Conservation (phyloP, 2,888 invertebrate genomes). For the Hybos culiciformis region DNA sequence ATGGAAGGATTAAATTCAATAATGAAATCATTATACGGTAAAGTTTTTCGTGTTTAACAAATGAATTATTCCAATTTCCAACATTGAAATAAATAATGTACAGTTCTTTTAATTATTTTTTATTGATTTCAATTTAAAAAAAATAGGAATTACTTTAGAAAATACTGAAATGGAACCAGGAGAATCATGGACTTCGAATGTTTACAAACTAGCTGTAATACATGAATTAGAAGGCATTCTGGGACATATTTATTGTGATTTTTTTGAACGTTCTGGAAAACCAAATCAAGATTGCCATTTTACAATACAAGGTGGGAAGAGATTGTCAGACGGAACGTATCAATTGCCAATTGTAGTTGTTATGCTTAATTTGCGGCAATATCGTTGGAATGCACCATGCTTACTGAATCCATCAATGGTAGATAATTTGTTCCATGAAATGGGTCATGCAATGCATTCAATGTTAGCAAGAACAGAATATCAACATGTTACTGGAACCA, state of each 20-base stretch:
- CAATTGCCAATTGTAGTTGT: constrained; percentile 88
- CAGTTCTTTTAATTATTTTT: too few relatives aligned
- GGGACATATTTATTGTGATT: constrained; percentile 94
- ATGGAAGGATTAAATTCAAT: constrained; percentile 94
- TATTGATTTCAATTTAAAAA: too few relatives aligned
- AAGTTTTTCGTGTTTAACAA: too few relatives aligned
- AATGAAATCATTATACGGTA: constrained; percentile 69
- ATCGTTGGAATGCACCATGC: constrained; percentile 61
- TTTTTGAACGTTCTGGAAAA: constrained; percentile 83
- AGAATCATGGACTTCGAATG: constrained; percentile 78
- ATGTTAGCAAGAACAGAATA: constrained; percentile 91
- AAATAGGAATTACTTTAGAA: constrained; percentile 63
- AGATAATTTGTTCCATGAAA: constrained; percentile 96
- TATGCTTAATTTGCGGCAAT: constrained; percentile 73
- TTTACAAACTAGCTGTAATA: constrained; percentile 84
- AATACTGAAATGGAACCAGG: constrained; percentile 57
- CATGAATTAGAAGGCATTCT: constrained; percentile 68
- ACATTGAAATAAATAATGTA: too few relatives aligned
- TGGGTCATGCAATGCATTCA: constrained; percentile 98
- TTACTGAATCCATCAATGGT: constrained; percentile 71
- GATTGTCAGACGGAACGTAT: constrained; percentile 62
- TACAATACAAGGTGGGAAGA: constrained; percentile 88
- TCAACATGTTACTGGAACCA: constrained; percentile 95
- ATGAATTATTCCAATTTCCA: too few relatives aligned
- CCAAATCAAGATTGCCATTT: constrained; percentile 98